phyloP scores from a whole-genome alignment of 2,797 vertebrate species.

The Aldrovandia affinis region DNA sequence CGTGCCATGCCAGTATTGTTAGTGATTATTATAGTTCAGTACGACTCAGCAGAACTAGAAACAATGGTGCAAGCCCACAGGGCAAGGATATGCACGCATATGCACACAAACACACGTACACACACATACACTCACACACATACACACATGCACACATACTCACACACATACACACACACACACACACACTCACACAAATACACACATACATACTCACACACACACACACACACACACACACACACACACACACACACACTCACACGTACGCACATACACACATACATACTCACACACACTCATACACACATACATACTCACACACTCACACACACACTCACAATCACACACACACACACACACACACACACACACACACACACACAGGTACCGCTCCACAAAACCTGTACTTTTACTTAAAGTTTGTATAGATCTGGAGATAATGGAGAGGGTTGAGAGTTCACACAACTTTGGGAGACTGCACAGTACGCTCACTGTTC shows the following conservation, averaged over 20 bases:
- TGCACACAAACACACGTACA: constrained; percentile 14
- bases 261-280: background rate
- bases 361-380: constrained; percentile 8
- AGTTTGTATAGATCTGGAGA: background rate
- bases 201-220: constrained; percentile 6
- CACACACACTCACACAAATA: background rate
- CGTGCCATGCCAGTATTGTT: background rate
- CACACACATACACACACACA: constrained; percentile 22
- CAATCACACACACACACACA: too few relatives aligned
- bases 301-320: background rate
- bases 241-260: background rate
- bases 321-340: too few relatives aligned
- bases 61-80: background rate
- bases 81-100: background rate
- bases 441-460: constrained; percentile 1
- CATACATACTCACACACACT: too few relatives aligned
- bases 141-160: background rate
- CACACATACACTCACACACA: too few relatives aligned
- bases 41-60: constrained; percentile 11
- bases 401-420: background rate
- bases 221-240: constrained; percentile 8
- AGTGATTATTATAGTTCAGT: background rate
- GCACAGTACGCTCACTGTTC: background rate
- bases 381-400: constrained; percentile 22
- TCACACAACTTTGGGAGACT: background rate